These are phyloP conservation scores for Pongo abelii DNA, from an alignment of 2,113 vertebrate species.

Conservation along the genomic window DNA sequence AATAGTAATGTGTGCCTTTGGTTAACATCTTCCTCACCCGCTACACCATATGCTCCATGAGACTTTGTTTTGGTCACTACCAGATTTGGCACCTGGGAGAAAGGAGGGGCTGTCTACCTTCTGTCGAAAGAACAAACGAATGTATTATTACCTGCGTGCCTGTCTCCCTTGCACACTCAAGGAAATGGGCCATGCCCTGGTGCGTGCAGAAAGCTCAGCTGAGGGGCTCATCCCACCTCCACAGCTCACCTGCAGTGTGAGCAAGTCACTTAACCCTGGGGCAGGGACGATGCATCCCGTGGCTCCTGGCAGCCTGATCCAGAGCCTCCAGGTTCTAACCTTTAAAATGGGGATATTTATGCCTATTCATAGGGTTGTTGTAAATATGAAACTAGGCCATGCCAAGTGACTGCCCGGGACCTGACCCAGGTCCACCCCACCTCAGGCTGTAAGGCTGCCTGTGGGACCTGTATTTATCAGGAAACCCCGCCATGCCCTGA, in stretches of 20 bases:
- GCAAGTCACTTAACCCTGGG: background rate
- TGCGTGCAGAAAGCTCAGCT: background rate
- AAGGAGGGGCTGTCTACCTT: background rate
- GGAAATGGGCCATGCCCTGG: background rate
- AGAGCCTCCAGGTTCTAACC: background rate
- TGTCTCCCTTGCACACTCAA: background rate
- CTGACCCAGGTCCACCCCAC: background rate
- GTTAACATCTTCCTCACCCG: background rate
- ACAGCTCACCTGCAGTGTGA: too few relatives aligned
- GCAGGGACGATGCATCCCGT: accelerated
- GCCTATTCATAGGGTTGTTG: background rate
- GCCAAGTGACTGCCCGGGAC: background rate
- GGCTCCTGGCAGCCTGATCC: background rate
- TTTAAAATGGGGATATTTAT: background rate
- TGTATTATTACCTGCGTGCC: background rate
- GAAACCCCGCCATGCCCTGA: background rate
- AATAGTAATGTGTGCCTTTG: background rate
- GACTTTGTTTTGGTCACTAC: background rate
- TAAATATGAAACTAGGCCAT: background rate
- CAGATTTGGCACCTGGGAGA: background rate
- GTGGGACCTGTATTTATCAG: background rate
- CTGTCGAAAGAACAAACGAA: background rate
- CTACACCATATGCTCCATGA: background rate
- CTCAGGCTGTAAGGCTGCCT: background rate
- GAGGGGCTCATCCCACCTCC: background rate